A percentile compares a stretch with the other conserved stretches of the same genome.
Evolutionary conservation across 2,797 vertebrate genomes (phyloP).

Genomic region (Pangasius sanitwongsei): DNA sequence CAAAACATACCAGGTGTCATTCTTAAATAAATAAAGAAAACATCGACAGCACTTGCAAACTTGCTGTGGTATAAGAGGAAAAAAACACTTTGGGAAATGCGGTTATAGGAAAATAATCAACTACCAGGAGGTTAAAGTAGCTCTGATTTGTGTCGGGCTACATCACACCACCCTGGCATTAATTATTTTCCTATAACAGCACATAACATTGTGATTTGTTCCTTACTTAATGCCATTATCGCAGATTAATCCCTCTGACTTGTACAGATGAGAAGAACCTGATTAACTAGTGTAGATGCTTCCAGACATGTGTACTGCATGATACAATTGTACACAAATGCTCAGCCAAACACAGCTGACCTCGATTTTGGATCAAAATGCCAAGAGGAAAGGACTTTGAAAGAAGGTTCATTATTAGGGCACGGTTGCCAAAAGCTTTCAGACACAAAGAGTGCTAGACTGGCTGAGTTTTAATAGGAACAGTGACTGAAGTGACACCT

Average conservation of each 20-base stretch:
- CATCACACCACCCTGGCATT: background rate
- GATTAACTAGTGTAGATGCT: background rate
- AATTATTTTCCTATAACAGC: background rate
- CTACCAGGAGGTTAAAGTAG: background rate
- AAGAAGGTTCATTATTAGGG: background rate
- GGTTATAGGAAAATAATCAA: background rate
- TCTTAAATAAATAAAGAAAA: background rate
- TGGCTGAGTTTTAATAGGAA: background rate
- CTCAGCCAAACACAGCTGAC: background rate
- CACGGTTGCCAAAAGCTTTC: background rate
- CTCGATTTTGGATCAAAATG: background rate
- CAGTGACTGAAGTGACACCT: background rate
- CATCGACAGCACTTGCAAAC: background rate
- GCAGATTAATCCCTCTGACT: background rate
- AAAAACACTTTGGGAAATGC: background rate
- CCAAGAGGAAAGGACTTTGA: background rate
- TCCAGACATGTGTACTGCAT: too few species aligned
- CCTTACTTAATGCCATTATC: background rate
- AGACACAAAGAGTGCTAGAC: background rate
- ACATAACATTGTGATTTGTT: background rate
- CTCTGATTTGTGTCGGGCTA: background rate
- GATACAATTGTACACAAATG: background rate
- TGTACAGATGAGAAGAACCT: background rate
- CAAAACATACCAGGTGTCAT: too few species aligned
- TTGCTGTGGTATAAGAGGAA: background rate